phyloP scores from a whole-genome alignment of 2,888 invertebrate species.

The Drosophila imparisetae region DNA sequence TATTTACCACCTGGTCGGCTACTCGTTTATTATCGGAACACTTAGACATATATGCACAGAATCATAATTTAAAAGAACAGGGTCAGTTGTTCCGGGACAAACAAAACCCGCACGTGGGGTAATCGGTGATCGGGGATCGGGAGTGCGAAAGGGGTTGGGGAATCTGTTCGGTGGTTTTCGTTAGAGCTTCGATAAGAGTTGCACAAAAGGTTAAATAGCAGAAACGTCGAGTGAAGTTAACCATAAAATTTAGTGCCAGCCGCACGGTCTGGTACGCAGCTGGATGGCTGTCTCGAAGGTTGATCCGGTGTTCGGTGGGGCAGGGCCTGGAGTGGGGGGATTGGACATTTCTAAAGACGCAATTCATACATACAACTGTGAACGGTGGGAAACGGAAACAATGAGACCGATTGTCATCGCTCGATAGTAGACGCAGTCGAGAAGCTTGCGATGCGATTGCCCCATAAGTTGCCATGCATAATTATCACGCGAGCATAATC shows the following conservation, averaged over 20 bases:
- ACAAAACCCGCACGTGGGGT: constrained; percentile 62
- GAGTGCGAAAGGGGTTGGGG: constrained; percentile 10
- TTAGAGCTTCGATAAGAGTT: constrained; percentile 55
- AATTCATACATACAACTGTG: constrained; percentile 54
- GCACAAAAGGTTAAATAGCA: constrained; percentile 76
- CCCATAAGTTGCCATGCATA: constrained; percentile 63
- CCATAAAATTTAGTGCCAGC: constrained; percentile 71
- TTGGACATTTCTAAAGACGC: constrained; percentile 61
- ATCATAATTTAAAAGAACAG: constrained; percentile 33
- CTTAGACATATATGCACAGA: constrained; percentile 56
- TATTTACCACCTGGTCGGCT: constrained; percentile 8
- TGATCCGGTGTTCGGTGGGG: constrained; percentile 11
- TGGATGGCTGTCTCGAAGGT: constrained; percentile 49
- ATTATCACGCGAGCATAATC: constrained; percentile 74
- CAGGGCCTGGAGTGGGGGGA: not conserved
- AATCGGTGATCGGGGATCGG: constrained; percentile 24
- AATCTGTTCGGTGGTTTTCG: constrained; percentile 15
- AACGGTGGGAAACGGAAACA: constrained; percentile 81
- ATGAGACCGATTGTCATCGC: constrained; percentile 83
- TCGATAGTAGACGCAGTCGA: constrained; percentile 53
- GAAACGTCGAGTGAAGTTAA: constrained; percentile 64
- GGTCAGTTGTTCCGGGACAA: constrained; percentile 34
- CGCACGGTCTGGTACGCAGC: constrained; percentile 59
- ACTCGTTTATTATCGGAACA: constrained; percentile 57
- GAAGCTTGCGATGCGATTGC: constrained; percentile 51